Percentiles rank a stretch among this genome's conserved stretches.
Evolutionary conservation across 2,113 vertebrate genomes (phyloP).

Genomic region (Lasiurus cinereus): DNA sequence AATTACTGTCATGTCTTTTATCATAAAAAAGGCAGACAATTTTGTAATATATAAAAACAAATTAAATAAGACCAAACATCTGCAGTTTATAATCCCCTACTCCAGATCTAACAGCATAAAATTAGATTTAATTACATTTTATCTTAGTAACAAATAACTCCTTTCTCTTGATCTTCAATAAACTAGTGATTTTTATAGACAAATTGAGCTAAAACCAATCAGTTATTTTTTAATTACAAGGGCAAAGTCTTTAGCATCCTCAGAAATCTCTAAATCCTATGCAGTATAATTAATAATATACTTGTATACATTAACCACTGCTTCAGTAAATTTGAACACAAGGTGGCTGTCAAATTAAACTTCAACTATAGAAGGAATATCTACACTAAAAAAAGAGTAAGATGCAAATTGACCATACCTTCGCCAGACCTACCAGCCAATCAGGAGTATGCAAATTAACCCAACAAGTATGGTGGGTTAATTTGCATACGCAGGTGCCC

Average conservation of each 20-base stretch:
- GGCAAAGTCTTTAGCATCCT: slow-evolving; percentile 4
- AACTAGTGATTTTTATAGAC: slow-evolving; percentile 39
- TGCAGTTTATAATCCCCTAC: background rate
- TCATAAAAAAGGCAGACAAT: background rate
- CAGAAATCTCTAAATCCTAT: slow-evolving; percentile 46
- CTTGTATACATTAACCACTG: background rate
- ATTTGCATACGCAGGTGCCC: no score
- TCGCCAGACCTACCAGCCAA: no score
- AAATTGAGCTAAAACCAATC: slow-evolving; percentile 19
- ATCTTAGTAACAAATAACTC: slow-evolving; percentile 32
- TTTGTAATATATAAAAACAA: slow-evolving; percentile 56
- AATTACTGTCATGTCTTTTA: slow-evolving; percentile 22
- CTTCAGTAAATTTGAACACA: background rate
- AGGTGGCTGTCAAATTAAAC: slow-evolving; percentile 38
- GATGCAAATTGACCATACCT: no score
- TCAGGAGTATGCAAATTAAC: no score
- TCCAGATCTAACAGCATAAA: slow-evolving; percentile 52
- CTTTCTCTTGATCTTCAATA: slow-evolving; percentile 49
- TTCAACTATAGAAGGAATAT: background rate
- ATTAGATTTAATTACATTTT: background rate
- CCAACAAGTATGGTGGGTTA: no score
- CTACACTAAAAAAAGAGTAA: no score
- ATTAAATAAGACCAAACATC: background rate
- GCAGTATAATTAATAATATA: background rate
- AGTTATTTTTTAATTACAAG: slow-evolving; percentile 48